These are phyloP conservation scores for Hydrozoanthus gracilis DNA, from an alignment of 92 coral and sea anemone species.

Conservation along the genomic window DNA sequence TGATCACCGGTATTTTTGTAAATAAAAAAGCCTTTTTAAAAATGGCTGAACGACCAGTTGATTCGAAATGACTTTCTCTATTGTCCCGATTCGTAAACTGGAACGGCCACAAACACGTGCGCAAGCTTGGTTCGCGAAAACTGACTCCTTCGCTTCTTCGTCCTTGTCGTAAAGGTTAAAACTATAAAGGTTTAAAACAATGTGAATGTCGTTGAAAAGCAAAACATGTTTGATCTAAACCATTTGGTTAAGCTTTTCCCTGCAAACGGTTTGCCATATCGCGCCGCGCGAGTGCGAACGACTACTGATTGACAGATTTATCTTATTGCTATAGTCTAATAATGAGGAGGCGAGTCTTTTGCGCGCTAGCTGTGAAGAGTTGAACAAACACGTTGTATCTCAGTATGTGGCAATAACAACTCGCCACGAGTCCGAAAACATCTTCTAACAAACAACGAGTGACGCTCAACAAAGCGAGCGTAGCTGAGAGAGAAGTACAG, in stretches of 20 bases:
- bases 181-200: conserved; percentile 6
- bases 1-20: too few species aligned
- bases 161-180: background rate
- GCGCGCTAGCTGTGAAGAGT: background rate
- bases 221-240: background rate
- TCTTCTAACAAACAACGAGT: background rate
- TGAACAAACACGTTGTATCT: conserved; percentile 4
- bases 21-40: background rate
- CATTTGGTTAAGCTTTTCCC: too few species aligned
- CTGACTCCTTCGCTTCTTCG: background rate
- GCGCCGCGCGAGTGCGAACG: background rate
- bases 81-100: conserved; percentile 4
- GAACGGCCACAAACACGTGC: conserved; percentile 18
- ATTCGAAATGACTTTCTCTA: too few species aligned
- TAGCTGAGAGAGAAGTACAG: background rate
- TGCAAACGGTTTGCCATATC: conserved; percentile 13
- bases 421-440: background rate
- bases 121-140: background rate
- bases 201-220: background rate
- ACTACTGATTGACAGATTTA: background rate
- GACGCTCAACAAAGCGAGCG: background rate
- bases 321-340: background rate
- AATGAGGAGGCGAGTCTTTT: conserved; percentile 13
- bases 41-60: background rate
- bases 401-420: background rate